Evolutionary conservation across 2,797 vertebrate genomes (phyloP).

Genomic region (Diceros bicornis): DNA sequence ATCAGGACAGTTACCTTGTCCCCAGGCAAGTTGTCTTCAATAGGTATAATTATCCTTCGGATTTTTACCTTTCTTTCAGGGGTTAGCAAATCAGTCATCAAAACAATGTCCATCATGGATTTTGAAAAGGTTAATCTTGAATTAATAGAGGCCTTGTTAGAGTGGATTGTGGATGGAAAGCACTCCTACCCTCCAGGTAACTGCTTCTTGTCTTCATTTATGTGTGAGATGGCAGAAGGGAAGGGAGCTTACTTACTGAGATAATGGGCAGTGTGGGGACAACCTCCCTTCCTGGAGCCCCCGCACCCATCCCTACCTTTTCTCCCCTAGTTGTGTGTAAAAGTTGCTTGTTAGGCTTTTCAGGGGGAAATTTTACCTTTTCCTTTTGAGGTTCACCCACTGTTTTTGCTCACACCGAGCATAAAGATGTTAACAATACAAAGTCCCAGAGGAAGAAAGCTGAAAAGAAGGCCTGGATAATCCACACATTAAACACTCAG

Average conservation of each 20-base stretch:
- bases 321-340: not conserved
- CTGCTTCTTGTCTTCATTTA: not conserved
- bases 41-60: constrained; percentile 23
- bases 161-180: constrained; percentile 96
- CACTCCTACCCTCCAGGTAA: constrained; percentile 96
- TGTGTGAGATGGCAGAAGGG: not conserved
- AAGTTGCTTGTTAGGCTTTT: not conserved
- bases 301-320: not conserved
- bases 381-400: not conserved
- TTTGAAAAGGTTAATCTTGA: constrained; percentile 99
- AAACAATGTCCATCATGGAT: constrained; percentile 96
- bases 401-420: not conserved
- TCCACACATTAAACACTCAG: not conserved
- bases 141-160: constrained; percentile 96
- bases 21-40: not conserved
- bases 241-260: not conserved
- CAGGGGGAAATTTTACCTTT: not conserved
- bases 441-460: not conserved
- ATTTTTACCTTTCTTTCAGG: constrained; percentile 88
- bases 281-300: not conserved
- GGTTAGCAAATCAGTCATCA: constrained; percentile 94
- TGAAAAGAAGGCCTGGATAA: not conserved
- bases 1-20: not conserved
- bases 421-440: not conserved
- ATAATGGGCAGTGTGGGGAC: not conserved